phyloP scores from a whole-genome alignment of 2,797 vertebrate species.

The Australoheros facetus region DNA sequence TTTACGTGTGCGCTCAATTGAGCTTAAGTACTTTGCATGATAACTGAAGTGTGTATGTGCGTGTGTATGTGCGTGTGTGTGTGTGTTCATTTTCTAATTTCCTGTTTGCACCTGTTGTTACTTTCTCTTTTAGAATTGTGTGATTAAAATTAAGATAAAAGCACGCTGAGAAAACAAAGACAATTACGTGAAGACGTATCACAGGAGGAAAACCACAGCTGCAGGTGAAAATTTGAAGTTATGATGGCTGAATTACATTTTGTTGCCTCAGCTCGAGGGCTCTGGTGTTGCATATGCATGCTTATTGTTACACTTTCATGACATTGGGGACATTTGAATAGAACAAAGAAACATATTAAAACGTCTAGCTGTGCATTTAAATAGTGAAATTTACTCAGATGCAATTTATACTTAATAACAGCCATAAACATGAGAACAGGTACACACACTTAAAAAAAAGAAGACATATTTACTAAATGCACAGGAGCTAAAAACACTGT shows the following conservation, averaged over 20 bases:
- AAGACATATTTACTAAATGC: neutral
- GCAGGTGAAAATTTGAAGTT: neutral
- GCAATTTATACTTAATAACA: neutral
- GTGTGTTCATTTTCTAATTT: neutral
- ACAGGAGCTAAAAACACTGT: neutral
- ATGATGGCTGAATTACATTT: neutral
- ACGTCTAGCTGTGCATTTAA: neutral
- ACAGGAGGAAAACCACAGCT: neutral
- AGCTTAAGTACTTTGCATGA: constrained; percentile 13
- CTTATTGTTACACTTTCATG: neutral
- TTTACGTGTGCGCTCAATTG: constrained; percentile 11
- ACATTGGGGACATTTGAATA: neutral
- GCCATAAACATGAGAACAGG: no score
- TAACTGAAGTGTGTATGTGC: constrained; percentile 7
- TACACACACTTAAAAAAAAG: no score
- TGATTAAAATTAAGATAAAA: neutral
- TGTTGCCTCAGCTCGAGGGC: neutral
- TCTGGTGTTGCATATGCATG: neutral
- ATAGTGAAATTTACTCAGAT: neutral
- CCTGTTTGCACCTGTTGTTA: neutral
- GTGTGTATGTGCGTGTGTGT: neutral
- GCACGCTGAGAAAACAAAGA: neutral
- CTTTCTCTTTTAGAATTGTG: neutral
- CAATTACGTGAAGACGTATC: neutral
- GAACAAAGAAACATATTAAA: neutral